Evolutionary conservation across 1,140 invertebrate species (phyloP), one percentile per base, ranked within the genome.

Genomic region (Pinna nobilis): DNA sequence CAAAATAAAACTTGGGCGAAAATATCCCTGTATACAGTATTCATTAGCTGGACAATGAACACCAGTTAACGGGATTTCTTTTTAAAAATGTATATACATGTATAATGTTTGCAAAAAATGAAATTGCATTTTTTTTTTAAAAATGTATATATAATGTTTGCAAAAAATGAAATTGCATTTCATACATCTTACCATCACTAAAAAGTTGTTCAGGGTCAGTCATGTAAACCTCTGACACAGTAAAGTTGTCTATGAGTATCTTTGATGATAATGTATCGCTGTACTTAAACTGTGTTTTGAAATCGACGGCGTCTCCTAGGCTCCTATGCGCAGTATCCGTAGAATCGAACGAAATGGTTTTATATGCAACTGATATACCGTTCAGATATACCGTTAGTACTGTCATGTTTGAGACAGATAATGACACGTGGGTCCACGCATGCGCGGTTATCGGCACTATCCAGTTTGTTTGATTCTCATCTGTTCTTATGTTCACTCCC

Each of bases 171-270:
- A n/a, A 44, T 11, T 11, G 9, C 39, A 44, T 44, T 44, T 11
- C n/a, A 44, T 44, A n/a, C 39, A 44, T n/a, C 39, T 35, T 59
- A 70, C 67, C 53, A n/a, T 57, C 44, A 25, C 18, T 47, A 18
- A 47, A 41, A 13, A 57, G 50, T 30, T 70, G 20, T 13, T 32
- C 39, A 20, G 20, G 35, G 30, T 71, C 69, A 1, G 50, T 18
- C 3, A 71, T 28, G 15, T 35, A 3, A 18, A 51, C 20, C 37
- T 76, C 74, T 20, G 30, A 30, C 0, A 70, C 25, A 32, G 51
- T 64, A 2, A 70, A 4, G 30, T 76, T 69, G 51, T 76, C 74
- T 32, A 76, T 41, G 28, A 39, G 39, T n/a, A 59, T 23, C 4
- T 20, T 35, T 18, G 63, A 32, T 39, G 28, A 2, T 15, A 65